Conservation (phyloP, 2,797 vertebrate genomes). For the Eulemur albifrons region DNA sequence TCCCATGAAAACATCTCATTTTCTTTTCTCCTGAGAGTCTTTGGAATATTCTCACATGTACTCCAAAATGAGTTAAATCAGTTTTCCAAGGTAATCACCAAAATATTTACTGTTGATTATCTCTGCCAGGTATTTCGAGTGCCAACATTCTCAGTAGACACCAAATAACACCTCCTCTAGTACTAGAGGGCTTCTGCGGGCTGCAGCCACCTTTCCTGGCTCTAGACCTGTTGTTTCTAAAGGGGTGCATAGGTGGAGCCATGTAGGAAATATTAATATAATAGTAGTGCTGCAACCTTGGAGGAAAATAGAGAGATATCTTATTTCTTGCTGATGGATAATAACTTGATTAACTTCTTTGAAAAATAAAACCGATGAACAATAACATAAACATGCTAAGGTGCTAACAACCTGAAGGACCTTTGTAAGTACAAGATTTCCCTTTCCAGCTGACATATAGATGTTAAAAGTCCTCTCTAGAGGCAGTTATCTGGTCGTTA, state of each 20-base stretch:
- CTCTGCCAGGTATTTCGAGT: not conserved
- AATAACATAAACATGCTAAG: not conserved
- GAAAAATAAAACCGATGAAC: not conserved
- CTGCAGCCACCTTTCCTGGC: rapidly evolving
- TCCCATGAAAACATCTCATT: not conserved
- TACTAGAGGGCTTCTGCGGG: not conserved
- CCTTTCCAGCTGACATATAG: not conserved
- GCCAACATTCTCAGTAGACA: not conserved
- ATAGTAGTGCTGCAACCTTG: not conserved
- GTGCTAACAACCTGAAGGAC: not conserved
- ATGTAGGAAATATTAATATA: not conserved
- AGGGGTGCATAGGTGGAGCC: not conserved
- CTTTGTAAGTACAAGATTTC: not conserved
- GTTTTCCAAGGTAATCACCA: not conserved
- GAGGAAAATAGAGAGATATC: not conserved
- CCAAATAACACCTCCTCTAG: not conserved
- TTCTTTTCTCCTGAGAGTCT: not conserved
- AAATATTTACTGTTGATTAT: not conserved
- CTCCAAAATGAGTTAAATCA: not conserved
- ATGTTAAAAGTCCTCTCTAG: not conserved
- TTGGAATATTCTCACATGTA: not conserved
- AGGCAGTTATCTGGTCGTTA: not conserved
- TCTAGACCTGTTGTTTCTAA: not conserved
- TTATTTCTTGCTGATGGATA: not conserved
- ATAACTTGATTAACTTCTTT: not conserved